phyloP scores from a whole-genome alignment of 2,888 invertebrate genomes.

The Synanthedon myopaeformis region DNA sequence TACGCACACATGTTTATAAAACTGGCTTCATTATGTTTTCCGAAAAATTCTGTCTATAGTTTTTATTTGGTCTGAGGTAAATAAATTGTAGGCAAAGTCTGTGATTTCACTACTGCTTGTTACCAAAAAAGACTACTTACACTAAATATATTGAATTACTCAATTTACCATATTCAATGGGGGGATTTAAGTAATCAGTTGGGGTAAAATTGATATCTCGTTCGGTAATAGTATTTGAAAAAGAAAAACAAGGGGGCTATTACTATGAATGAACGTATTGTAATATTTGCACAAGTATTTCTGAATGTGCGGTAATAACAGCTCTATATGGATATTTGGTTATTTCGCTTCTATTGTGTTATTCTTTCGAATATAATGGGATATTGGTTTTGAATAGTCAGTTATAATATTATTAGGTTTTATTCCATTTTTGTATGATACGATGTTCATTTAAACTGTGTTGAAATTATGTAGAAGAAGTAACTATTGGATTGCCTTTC shows the following conservation, averaged over 20 bases:
- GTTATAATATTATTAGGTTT: not conserved
- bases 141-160: slow-evolving; percentile 19
- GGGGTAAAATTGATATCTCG: slow-evolving; percentile 25
- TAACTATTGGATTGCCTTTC: too few relatives aligned
- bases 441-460: not conserved
- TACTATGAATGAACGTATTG: not conserved
- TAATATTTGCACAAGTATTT: slow-evolving; percentile 5
- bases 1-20: too few relatives aligned
- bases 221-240: slow-evolving; percentile 18
- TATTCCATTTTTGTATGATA: not conserved
- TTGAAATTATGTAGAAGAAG: not conserved
- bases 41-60: too few relatives aligned
- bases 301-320: not conserved
- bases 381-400: not conserved
- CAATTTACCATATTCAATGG: slow-evolving; percentile 11
- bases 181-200: slow-evolving; percentile 20
- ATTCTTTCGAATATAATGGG: not conserved
- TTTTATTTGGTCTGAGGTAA: too few relatives aligned
- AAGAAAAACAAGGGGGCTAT: slow-evolving; percentile 19
- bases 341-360: not conserved
- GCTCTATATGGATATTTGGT: not conserved
- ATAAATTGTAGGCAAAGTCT: too few relatives aligned
- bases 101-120: not conserved
- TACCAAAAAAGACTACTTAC: not conserved
- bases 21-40: too few relatives aligned